Percentiles rank a stretch among this genome's conserved stretches.
phyloP scores from a whole-genome alignment of 2,888 invertebrate species.

The Abscondita cerata region DNA sequence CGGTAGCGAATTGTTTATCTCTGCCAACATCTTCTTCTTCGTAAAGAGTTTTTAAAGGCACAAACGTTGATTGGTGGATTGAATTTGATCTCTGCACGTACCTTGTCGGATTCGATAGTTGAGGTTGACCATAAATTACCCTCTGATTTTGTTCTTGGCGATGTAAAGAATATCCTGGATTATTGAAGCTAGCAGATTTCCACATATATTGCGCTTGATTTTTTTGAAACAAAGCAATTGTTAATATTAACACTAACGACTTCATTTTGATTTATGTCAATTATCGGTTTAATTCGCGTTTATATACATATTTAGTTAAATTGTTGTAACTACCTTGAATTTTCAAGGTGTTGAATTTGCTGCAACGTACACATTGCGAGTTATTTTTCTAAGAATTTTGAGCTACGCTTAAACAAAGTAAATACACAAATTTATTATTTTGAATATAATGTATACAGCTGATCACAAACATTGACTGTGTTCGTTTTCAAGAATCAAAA shows the following conservation, averaged over 20 bases:
- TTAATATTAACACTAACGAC: neutral
- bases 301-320: neutral
- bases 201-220: neutral
- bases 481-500: too few species aligned
- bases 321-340: neutral
- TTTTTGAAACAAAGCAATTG: conserved; percentile 1
- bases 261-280: neutral
- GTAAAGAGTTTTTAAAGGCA: conserved; percentile 12
- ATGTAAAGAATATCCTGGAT: neutral
- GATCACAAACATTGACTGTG: too few species aligned
- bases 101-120: too few species aligned
- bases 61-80: neutral
- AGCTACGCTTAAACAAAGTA: too few species aligned
- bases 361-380: too few species aligned
- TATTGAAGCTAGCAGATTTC: neutral
- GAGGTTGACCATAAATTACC: too few species aligned
- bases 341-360: neutral
- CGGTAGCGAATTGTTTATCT: neutral
- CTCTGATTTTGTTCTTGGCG: too few species aligned
- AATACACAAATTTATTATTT: too few species aligned
- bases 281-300: neutral
- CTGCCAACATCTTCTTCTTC: conserved; percentile 16
- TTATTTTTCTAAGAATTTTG: too few species aligned
- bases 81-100: too few species aligned
- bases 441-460: too few species aligned